phyloP scores from a whole-genome alignment of 2,113 vertebrate species.

The Loxodonta africana region DNA sequence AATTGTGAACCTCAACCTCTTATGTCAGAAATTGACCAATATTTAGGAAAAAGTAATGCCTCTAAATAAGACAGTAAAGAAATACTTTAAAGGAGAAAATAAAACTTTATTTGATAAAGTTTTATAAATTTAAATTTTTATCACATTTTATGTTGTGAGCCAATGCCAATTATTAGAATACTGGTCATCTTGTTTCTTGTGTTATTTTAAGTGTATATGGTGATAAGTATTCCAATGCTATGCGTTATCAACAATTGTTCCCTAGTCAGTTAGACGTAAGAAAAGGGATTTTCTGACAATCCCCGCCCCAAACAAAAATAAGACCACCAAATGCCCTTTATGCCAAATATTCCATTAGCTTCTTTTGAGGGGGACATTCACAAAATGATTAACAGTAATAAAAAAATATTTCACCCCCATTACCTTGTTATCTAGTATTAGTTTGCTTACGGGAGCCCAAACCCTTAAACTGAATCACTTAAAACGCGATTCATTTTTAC shows the following conservation, averaged over 20 bases:
- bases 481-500: constrained; percentile 90
- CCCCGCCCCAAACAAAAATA: constrained; percentile 82
- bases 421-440: constrained; percentile 90
- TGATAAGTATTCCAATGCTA: constrained; percentile 88
- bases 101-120: constrained; percentile 83
- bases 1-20: constrained; percentile 86
- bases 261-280: constrained; percentile 88
- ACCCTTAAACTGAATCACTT: constrained; percentile 90
- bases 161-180: constrained; percentile 83
- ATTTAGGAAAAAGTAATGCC: constrained; percentile 87
- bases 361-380: constrained; percentile 88
- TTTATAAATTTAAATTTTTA: constrained; percentile 72
- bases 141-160: constrained; percentile 78
- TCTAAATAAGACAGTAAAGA: constrained; percentile 81
- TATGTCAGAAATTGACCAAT: constrained; percentile 91
- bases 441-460: constrained; percentile 83
- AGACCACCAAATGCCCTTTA: constrained; percentile 94
- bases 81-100: constrained; percentile 76
- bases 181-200: constrained; percentile 87
- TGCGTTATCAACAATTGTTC: constrained; percentile 91
- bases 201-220: constrained; percentile 73
- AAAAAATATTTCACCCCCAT: constrained; percentile 87
- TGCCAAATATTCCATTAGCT: constrained; percentile 88
- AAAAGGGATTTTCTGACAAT: constrained; percentile 82
- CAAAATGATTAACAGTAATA: constrained; percentile 85